Conservation (phyloP, 2,113 vertebrate genomes). For the Halichoeres trimaculatus region DNA sequence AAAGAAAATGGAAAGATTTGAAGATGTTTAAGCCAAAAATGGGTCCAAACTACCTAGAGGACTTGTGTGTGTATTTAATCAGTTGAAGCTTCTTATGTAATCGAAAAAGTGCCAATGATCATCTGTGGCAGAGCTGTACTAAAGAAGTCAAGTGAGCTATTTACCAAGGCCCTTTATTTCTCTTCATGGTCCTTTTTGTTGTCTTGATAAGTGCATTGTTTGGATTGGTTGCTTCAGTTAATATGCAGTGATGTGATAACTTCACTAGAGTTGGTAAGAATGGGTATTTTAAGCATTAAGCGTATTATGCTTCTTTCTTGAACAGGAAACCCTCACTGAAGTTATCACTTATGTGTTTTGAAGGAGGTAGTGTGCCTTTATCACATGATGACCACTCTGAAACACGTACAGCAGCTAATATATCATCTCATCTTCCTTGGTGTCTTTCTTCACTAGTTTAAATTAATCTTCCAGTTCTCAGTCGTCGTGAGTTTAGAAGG, state of each 20-base stretch:
- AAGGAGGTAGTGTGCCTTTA: slow-evolving; percentile 43
- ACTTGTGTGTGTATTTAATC: slow-evolving; percentile 2
- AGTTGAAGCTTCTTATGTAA: slow-evolving; percentile 10
- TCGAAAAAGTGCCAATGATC: slow-evolving; percentile 48
- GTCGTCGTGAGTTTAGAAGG: slow-evolving; percentile 5
- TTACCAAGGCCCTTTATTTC: slow-evolving; percentile 29
- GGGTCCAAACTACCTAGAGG: slow-evolving; percentile 38
- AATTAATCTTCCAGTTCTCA: slow-evolving; percentile 15
- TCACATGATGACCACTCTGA: neutral
- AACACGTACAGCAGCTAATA: slow-evolving; percentile 7
- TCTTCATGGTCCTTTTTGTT: slow-evolving; percentile 1
- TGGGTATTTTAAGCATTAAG: slow-evolving; percentile 11
- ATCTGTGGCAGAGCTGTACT: slow-evolving; percentile 10
- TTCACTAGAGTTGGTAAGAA: neutral
- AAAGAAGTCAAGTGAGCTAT: slow-evolving; percentile 14
- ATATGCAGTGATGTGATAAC: slow-evolving; percentile 20
- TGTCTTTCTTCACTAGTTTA: neutral
- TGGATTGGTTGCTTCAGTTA: slow-evolving; percentile 6
- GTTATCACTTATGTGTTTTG: slow-evolving; percentile 2
- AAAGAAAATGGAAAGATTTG: slow-evolving; percentile 53
- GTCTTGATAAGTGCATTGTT: neutral
- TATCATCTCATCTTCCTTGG: neutral
- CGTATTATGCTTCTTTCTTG: too few species aligned
- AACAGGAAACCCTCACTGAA: too few species aligned
- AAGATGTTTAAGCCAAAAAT: slow-evolving; percentile 23